Evolutionary conservation across 2,113 vertebrate genomes (phyloP), one percentile per base, ranked within the genome.

Genomic region (Burhinus oedicnemus): DNA sequence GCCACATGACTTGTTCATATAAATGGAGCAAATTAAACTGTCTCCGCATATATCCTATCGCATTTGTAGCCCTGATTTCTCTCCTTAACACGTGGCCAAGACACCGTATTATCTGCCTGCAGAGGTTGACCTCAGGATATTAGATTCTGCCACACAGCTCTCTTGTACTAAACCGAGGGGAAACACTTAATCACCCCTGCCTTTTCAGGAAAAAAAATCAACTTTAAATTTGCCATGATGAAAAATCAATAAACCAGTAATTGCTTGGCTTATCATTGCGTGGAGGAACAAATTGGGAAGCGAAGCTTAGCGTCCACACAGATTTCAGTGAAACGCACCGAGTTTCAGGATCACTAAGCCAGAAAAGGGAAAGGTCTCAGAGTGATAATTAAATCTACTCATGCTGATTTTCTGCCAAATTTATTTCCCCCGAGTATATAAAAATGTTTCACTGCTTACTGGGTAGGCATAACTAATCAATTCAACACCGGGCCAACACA

Each of bases 211-310:
- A 98, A 98, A 98, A 98, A 98, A 98, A 99, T 98, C 98, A 98
- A 98, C 98, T 99, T 98, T 97, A 98, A 99, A 99, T 99, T 99
- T 99, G 98, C 98, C 98, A 98, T 99, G 99, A 99, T 99, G 99
- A 99, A 99, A 99, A 99, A 99, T 99, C 99, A 99, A 99, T 99
- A 99, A 98, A 98, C 89, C 98, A 98, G 99, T 99, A 99, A 99
- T 99, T 99, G 99, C 99, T 99, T 98, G 99, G 99, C 99, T 99
- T 99, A 99, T 99, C 98, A 98, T 97, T 87, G 98, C 95, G 77
- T 76, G 97, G 98, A 98, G 98, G 98, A 98, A 99, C 98, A 98
- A 99, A 99, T 98, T 97, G 99, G 98, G 98, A 97, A 98, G 98
- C 96, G 98, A 98, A 97, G 98, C 98, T 97, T 94, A 98, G 98